Evolutionary conservation across 2,797 vertebrate genomes (phyloP).

Genomic region (Chlorospingus flavigularis): DNA sequence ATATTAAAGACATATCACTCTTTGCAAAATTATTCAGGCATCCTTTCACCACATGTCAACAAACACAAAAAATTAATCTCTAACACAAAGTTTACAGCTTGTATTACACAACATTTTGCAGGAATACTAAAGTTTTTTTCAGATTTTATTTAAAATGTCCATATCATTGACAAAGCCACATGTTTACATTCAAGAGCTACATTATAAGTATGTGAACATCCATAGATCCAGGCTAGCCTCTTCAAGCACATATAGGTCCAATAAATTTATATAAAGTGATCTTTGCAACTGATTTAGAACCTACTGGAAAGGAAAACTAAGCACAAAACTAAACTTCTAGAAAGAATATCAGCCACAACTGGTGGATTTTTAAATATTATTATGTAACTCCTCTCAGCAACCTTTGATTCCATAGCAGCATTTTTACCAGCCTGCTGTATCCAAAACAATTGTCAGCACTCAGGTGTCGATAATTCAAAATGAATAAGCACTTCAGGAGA

Average conservation of each 20-base stretch:
- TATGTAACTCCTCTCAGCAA: background rate
- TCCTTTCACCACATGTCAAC: background rate
- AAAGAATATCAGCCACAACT: background rate
- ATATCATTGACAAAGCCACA: background rate
- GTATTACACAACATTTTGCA: background rate
- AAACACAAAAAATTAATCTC: background rate
- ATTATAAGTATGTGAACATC: background rate
- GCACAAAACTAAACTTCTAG: background rate
- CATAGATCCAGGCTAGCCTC: background rate
- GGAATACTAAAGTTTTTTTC: background rate
- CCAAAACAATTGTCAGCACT: background rate
- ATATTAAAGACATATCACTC: background rate
- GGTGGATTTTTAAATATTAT: background rate
- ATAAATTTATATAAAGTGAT: background rate
- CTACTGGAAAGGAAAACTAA: background rate
- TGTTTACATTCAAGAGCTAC: background rate
- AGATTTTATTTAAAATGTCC: background rate
- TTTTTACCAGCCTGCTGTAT: background rate
- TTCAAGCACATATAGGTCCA: background rate
- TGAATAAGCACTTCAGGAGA: background rate
- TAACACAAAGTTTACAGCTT: background rate
- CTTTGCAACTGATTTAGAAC: background rate
- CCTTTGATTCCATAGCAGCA: background rate
- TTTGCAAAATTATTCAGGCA: background rate
- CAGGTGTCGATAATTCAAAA: fast-evolving